Percentiles rank a stretch among this genome's conserved stretches.
Conservation (phyloP, 2,888 invertebrate species). For the Tolmerus cingulatus region DNA sequence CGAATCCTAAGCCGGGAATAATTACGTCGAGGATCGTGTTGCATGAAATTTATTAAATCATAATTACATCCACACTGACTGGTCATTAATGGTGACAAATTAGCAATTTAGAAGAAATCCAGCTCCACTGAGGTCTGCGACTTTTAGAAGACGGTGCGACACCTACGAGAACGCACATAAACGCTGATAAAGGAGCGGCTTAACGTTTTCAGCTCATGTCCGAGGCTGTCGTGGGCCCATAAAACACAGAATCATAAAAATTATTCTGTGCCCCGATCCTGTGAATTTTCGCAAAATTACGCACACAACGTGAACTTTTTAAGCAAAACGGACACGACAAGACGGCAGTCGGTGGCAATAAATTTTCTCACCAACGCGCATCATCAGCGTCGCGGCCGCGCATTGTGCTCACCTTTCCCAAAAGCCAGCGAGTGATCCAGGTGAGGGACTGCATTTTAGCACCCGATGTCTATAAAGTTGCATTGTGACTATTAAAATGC, state of each 20-base stretch:
- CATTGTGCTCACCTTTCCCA: neutral
- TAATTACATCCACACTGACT: constrained; percentile 14
- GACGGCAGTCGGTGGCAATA: neutral
- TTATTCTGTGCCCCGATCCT: neutral
- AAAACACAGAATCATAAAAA: constrained; percentile 31
- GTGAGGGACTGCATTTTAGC: constrained; percentile 18
- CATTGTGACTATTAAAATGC: constrained; percentile 29
- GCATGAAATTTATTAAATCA: constrained; percentile 21
- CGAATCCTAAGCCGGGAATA: neutral
- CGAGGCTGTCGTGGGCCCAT: neutral
- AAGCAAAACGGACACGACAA: neutral
- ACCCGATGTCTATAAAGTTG: constrained; percentile 24
- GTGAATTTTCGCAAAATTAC: constrained; percentile 15
- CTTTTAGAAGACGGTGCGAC: neutral
- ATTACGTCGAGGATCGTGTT: neutral
- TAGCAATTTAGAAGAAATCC: constrained; percentile 18
- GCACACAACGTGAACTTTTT: neutral
- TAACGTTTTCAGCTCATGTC: neutral
- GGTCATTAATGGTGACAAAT: constrained; percentile 29
- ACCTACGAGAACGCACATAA: neutral
- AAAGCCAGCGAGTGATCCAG: neutral
- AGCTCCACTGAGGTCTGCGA: neutral
- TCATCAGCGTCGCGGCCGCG: neutral
- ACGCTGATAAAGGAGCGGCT: neutral
- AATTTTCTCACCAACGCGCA: constrained; percentile 36